These are phyloP conservation scores for Peromyscus attwateri DNA, from an alignment of 2,797 vertebrate genomes.

Conservation along the genomic window DNA sequence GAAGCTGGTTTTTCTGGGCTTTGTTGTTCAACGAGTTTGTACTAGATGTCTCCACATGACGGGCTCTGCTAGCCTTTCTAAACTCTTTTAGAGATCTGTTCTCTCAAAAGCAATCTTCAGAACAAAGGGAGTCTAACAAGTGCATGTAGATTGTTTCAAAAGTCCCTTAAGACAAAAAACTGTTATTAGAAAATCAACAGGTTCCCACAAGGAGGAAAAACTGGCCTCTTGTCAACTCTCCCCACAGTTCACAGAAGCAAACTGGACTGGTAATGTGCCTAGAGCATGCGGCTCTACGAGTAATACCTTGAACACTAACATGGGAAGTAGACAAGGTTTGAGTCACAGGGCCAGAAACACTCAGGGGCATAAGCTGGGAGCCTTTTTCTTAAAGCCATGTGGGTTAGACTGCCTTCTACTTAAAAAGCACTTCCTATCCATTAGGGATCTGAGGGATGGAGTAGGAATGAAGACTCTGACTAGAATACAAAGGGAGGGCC, in stretches of 20 bases:
- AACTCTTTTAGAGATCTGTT: conserved; percentile 34
- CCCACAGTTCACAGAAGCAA: conserved; percentile 40
- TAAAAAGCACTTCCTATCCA: conserved; percentile 48
- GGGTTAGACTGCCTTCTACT: neutral
- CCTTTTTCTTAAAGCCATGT: neutral
- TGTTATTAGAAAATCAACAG: conserved; percentile 18
- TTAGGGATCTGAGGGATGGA: neutral
- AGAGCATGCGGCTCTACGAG: neutral
- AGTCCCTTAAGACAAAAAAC: neutral
- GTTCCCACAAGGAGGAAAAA: conserved; percentile 35
- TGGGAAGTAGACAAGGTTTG: neutral
- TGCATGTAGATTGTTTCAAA: conserved; percentile 15
- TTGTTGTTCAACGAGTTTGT: conserved; percentile 37
- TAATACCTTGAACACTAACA: neutral
- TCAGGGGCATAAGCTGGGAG: neutral
- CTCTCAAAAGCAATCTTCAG: conserved; percentile 57
- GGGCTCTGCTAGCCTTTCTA: conserved; percentile 51
- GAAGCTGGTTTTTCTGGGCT: conserved; percentile 50
- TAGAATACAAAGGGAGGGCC: neutral
- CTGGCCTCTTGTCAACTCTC: neutral
- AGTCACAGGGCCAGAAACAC: conserved; percentile 41
- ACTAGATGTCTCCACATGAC: neutral
- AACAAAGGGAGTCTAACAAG: conserved; percentile 44
- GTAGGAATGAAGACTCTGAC: neutral
- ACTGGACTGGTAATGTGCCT: neutral